Conservation (phyloP, 2,113 vertebrate genomes). For the Amazona vittata region DNA sequence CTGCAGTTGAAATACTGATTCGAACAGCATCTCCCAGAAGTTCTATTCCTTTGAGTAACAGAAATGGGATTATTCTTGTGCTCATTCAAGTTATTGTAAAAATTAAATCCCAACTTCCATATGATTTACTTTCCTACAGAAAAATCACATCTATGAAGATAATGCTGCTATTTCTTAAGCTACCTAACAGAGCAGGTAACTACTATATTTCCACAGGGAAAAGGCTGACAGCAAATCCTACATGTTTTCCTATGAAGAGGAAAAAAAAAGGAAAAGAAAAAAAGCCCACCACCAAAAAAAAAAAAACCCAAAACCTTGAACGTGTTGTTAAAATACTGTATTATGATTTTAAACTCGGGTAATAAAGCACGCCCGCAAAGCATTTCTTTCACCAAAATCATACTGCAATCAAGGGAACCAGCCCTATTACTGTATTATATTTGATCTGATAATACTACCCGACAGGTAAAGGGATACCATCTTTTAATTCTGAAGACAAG, state of each 20-base stretch:
- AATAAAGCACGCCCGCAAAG: slow-evolving; percentile 19
- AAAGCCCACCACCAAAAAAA: background rate
- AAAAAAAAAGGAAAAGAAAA: background rate
- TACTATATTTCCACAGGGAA: slow-evolving; percentile 63
- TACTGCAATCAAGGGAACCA: slow-evolving; percentile 50
- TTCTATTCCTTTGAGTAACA: slow-evolving; percentile 44
- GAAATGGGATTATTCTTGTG: slow-evolving; percentile 37
- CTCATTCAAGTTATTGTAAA: slow-evolving; percentile 56
- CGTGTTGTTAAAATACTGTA: slow-evolving; percentile 54
- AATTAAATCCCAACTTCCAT: slow-evolving; percentile 60
- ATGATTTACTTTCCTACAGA: background rate
- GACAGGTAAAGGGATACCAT: too few relatives aligned
- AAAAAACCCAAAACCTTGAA: background rate
- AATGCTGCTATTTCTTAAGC: slow-evolving; percentile 54
- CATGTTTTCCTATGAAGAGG: slow-evolving; percentile 10
- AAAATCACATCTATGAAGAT: background rate
- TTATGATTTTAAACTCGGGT: slow-evolving; percentile 55
- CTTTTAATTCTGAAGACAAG: background rate
- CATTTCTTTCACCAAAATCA: slow-evolving; percentile 50
- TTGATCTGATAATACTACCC: too few relatives aligned
- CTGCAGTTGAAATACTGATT: slow-evolving; percentile 49
- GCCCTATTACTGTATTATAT: slow-evolving; percentile 49
- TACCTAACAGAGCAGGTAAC: slow-evolving; percentile 51
- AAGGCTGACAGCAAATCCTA: slow-evolving; percentile 40
- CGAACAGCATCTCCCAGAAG: slow-evolving; percentile 46